Percentiles rank a stretch among this genome's conserved stretches.
Conservation (phyloP, 1,140 invertebrate species). For the Drosophila guanche region DNA sequence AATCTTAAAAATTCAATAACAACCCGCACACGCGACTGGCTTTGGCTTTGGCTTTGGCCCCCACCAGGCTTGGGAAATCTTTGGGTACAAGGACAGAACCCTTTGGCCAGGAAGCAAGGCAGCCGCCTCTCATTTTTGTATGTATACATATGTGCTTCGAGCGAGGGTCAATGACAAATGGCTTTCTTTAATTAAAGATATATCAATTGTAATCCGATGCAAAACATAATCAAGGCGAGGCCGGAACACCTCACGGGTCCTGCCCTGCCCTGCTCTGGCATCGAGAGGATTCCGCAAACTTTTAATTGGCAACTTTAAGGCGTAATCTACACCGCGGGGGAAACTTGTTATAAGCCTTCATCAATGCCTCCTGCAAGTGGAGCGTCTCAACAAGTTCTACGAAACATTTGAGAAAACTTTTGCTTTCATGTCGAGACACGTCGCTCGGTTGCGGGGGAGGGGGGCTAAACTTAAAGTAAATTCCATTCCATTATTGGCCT, state of each 20-base stretch:
- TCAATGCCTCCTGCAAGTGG: constrained; percentile 56
- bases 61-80: constrained; percentile 8
- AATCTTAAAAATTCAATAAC: constrained; percentile 82
- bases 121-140: neutral
- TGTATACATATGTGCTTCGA: too few species aligned
- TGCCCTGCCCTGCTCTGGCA: neutral
- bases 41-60: constrained; percentile 9
- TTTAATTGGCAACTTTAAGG: constrained; percentile 80
- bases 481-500: constrained; percentile 55
- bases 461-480: constrained; percentile 61
- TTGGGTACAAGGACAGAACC: constrained; percentile 41
- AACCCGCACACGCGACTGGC: constrained; percentile 60
- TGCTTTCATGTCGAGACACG: constrained; percentile 57
- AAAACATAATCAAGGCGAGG: constrained; percentile 16
- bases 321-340: constrained; percentile 52
- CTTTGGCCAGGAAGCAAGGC: constrained; percentile 6
- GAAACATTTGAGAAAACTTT: constrained; percentile 57
- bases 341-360: constrained; percentile 67
- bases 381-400: constrained; percentile 63
- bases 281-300: constrained; percentile 55
- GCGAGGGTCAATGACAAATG: constrained; percentile 74
- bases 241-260: neutral
- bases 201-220: constrained; percentile 46
- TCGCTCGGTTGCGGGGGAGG: too few species aligned
- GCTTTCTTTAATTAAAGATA: constrained; percentile 64